phyloP scores from a whole-genome alignment of 2,888 invertebrate species.

The Spodoptera littoralis region DNA sequence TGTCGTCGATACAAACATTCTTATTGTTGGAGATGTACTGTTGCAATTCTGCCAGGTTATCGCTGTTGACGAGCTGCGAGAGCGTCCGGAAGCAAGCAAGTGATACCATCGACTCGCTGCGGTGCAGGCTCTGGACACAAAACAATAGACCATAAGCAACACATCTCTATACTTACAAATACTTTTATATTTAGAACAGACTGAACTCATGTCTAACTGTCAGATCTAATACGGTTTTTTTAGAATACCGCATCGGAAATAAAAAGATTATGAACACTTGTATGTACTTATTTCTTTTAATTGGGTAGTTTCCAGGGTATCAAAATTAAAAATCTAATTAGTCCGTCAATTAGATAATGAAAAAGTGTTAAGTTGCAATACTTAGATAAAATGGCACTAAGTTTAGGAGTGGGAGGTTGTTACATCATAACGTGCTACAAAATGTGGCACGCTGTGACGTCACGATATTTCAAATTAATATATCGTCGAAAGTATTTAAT shows the following conservation, averaged over 20 bases:
- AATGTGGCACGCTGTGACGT: too few species aligned
- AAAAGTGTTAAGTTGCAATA: too few species aligned
- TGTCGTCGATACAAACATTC: conserved; percentile 94
- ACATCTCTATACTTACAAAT: conserved; percentile 8
- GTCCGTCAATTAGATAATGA: too few species aligned
- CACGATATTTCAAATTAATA: too few species aligned
- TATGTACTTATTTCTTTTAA: too few species aligned
- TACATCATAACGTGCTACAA: too few species aligned
- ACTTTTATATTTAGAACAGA: background rate
- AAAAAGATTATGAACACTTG: too few species aligned
- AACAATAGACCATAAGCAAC: conserved; percentile 24
- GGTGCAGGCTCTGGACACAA: conserved; percentile 92
- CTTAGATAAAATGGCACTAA: too few species aligned
- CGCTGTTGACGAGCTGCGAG: conserved; percentile 93
- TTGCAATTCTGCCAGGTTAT: conserved; percentile 94
- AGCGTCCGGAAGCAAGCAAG: conserved; percentile 94
- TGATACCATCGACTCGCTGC: conserved; percentile 97
- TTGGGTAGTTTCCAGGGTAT: too few species aligned
- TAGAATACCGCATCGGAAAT: conserved; percentile 1
- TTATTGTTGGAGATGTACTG: conserved; percentile 95
- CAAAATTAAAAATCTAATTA: too few species aligned
- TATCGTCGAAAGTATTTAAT: too few species aligned
- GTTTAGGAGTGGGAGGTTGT: too few species aligned
- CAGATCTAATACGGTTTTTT: conserved; percentile 17
- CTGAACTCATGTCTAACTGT: conserved; percentile 1